Conservation (phyloP, 2,113 vertebrate species). For the Rafetus swinhoei region DNA sequence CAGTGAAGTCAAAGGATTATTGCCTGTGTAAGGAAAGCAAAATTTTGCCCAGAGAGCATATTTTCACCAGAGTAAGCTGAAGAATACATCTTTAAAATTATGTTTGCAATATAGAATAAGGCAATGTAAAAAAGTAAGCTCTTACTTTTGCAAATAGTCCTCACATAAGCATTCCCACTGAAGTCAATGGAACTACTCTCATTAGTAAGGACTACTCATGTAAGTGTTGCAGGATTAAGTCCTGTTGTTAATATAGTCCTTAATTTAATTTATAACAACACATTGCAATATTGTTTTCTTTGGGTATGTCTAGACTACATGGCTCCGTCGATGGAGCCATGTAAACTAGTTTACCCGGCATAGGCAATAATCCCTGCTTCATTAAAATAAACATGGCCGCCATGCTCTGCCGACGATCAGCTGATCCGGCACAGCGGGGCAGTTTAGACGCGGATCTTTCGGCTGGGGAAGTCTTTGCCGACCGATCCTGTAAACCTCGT, state of each 20-base stretch:
- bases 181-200: background rate
- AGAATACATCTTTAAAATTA: background rate
- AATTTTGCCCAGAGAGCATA: background rate
- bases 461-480: too few relatives aligned
- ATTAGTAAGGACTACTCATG: accelerated
- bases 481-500: too few relatives aligned
- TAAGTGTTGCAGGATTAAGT: background rate
- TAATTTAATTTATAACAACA: accelerated
- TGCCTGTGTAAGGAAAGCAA: background rate
- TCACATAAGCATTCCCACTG: background rate
- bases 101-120: background rate
- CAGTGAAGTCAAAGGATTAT: conserved; percentile 12
- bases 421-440: too few relatives aligned
- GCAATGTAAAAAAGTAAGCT: background rate
- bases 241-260: accelerated
- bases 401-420: too few relatives aligned
- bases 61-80: background rate
- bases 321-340: too few relatives aligned
- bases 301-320: too few relatives aligned
- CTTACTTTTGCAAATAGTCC: background rate
- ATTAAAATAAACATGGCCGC: too few relatives aligned
- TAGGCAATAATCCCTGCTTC: too few relatives aligned
- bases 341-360: too few relatives aligned
- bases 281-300: background rate
- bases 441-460: too few relatives aligned